Conservation (phyloP, 2,797 vertebrate species). For the Enteromius treurensis region DNA sequence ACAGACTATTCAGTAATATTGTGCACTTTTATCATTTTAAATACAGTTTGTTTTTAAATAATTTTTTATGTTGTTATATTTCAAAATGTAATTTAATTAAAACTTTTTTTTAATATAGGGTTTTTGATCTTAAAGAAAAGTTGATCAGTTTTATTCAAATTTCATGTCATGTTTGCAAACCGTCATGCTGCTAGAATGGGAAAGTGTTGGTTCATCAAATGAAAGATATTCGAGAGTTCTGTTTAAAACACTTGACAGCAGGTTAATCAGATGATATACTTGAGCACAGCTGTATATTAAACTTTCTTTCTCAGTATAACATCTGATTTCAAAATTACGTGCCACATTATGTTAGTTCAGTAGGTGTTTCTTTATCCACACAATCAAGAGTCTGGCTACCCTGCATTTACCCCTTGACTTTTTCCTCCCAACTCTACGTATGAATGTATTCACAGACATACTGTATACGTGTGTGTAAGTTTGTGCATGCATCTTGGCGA, state of each 20-base stretch:
- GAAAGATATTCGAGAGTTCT: conserved; percentile 7
- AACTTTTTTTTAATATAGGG: not conserved
- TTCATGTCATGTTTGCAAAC: not conserved
- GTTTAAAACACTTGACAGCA: not conserved
- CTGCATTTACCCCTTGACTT: not conserved
- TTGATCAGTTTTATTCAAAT: not conserved
- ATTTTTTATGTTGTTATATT: not conserved
- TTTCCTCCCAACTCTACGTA: conserved; percentile 20
- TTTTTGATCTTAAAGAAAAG: not conserved
- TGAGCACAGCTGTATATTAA: not conserved
- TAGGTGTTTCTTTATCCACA: not conserved
- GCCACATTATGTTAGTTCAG: not conserved
- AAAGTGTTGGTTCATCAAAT: not conserved
- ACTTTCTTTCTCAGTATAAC: not conserved
- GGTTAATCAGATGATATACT: not conserved
- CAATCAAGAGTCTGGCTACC: not conserved
- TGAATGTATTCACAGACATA: not conserved
- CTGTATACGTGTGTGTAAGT: not conserved
- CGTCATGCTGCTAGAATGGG: not conserved
- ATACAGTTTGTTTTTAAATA: not conserved
- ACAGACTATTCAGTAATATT: not conserved
- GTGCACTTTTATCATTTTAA: not conserved
- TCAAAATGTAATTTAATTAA: not conserved
- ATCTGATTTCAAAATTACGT: not conserved
- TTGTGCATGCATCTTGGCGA: conserved; percentile 25